Percentiles rank a stretch among this genome's conserved stretches.
phyloP scores from a whole-genome alignment of 2,113 vertebrate species.

The Oncorhynchus keta region DNA sequence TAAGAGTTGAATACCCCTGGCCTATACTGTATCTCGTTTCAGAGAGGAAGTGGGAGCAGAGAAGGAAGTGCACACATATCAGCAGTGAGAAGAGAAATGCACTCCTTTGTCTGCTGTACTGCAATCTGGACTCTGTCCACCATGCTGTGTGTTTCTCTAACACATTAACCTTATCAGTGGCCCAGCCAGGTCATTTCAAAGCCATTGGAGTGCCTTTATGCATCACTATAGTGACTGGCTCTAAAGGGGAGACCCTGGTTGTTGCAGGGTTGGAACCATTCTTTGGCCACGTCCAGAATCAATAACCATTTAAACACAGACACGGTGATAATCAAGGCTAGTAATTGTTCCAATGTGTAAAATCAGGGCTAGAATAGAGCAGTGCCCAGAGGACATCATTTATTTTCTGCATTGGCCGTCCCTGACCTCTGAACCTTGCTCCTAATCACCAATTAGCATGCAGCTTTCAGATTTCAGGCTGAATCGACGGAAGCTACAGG shows the following conservation, averaged over 20 bases:
- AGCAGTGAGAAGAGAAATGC: neutral
- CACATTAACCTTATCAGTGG: no score
- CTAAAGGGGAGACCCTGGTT: neutral
- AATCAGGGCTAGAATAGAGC: constrained; percentile 23
- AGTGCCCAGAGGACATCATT: constrained; percentile 44
- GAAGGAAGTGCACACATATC: neutral
- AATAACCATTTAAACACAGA: constrained; percentile 39
- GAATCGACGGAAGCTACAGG: constrained; percentile 39
- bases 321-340: constrained; percentile 40
- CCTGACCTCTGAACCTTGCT: constrained; percentile 50
- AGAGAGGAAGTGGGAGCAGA: constrained; percentile 1
- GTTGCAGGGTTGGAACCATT: constrained; percentile 11
- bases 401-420: constrained; percentile 24
- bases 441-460: constrained; percentile 66
- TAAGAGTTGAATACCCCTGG: no score
- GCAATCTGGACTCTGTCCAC: neutral
- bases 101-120: neutral
- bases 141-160: neutral
- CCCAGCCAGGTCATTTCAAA: neutral
- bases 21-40: no score
- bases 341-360: constrained; percentile 51
- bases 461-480: constrained; percentile 40
- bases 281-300: constrained; percentile 37
- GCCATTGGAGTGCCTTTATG: neutral
- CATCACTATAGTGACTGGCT: neutral